Conservation (phyloP, 2,113 vertebrate species). For the Hippoglossus stenolepis region DNA sequence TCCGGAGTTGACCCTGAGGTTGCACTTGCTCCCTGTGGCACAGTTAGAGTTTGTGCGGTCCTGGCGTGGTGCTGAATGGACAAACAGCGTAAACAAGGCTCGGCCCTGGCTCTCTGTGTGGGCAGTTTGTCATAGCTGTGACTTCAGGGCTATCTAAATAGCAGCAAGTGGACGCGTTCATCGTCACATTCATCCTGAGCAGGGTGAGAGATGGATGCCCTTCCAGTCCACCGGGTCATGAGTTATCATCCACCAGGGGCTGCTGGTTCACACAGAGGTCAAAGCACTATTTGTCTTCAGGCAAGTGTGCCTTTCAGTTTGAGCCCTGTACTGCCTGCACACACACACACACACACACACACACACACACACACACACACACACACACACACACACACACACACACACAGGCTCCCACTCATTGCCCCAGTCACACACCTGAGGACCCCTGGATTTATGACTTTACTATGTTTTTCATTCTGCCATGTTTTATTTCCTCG, state of each 20-base stretch:
- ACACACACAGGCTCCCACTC: constrained; percentile 3
- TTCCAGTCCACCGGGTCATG: constrained; percentile 67
- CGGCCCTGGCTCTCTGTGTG: constrained; percentile 48
- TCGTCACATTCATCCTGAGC: constrained; percentile 73
- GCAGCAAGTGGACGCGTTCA: constrained; percentile 63
- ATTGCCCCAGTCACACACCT: constrained; percentile 17
- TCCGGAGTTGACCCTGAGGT: constrained; percentile 47
- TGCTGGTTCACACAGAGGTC: constrained; percentile 70
- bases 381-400: constrained; percentile 23
- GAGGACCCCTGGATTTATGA: constrained; percentile 10
- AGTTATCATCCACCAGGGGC: constrained; percentile 71
- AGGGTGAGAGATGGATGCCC: constrained; percentile 70
- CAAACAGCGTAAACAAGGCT: constrained; percentile 60
- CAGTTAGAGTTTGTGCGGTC: constrained; percentile 43
- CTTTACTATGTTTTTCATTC: constrained; percentile 1
- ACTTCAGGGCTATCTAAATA: constrained; percentile 81
- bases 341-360: constrained; percentile 23
- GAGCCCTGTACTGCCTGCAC: constrained; percentile 6
- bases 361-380: constrained; percentile 30
- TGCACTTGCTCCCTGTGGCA: constrained; percentile 43
- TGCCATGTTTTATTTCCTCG: neutral
- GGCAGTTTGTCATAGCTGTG: constrained; percentile 73
- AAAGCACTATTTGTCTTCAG: constrained; percentile 70
- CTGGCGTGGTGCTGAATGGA: constrained; percentile 40
- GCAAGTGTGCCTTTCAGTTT: constrained; percentile 45